phyloP scores from a whole-genome alignment of 2,888 invertebrate species.

The Formica aserva region DNA sequence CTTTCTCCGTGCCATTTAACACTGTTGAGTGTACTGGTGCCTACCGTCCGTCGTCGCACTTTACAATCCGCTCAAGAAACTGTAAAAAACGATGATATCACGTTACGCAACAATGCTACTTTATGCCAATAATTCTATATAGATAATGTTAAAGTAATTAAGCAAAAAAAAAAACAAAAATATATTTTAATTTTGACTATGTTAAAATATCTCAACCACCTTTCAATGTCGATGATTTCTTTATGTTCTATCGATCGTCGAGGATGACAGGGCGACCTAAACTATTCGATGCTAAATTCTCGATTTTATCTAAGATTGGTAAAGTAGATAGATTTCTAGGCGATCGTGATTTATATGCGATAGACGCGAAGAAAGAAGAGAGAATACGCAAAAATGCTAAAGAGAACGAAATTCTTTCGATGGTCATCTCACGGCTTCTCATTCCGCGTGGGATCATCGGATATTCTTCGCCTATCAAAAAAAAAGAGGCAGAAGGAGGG shows the following conservation, averaged over 20 bases:
- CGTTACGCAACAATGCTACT: too few species aligned
- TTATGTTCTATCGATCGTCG: not conserved
- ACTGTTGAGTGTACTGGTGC: not conserved
- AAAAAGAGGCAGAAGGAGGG: constrained; percentile 23
- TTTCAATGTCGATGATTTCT: not conserved
- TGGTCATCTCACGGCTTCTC: constrained; percentile 69
- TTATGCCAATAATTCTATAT: not conserved
- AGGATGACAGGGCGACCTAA: constrained; percentile 13
- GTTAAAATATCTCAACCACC: not conserved
- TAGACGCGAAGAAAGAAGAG: constrained; percentile 9
- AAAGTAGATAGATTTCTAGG: constrained; percentile 30
- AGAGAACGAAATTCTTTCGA: constrained; percentile 72
- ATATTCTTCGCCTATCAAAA: not conserved
- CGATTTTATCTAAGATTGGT: constrained; percentile 43
- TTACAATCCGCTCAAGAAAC: constrained; percentile 7
- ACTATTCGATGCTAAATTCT: constrained; percentile 54
- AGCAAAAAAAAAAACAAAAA: not conserved
- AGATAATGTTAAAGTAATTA: not conserved
- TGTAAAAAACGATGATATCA: constrained; percentile 21
- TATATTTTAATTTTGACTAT: not conserved
- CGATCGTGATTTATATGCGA: constrained; percentile 61
- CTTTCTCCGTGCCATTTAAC: constrained; percentile 42
- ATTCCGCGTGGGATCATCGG: constrained; percentile 60
- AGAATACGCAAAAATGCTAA: constrained; percentile 42
- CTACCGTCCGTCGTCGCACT: not conserved